phyloP scores from a whole-genome alignment of 1,140 invertebrate genomes.

The Megalopta genalis region DNA sequence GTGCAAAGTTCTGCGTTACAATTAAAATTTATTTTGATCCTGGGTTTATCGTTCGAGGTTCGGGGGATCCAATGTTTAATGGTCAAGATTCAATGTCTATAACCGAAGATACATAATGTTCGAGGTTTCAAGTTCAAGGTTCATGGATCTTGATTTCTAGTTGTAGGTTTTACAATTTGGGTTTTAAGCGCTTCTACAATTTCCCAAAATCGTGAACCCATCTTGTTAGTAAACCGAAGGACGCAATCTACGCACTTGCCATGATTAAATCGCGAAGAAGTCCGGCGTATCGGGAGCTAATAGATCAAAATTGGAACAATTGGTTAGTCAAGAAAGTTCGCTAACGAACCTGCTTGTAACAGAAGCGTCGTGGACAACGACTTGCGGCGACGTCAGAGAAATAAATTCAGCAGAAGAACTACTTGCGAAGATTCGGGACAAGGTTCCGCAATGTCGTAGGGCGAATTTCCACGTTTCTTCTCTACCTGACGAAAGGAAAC shows the following conservation, averaged over 20 bases:
- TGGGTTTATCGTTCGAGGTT: too few relatives aligned
- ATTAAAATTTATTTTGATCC: too few relatives aligned
- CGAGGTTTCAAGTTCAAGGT: too few relatives aligned
- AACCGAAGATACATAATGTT: too few relatives aligned
- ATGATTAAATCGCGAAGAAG: too few relatives aligned
- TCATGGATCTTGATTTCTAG: too few relatives aligned
- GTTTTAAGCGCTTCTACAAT: neutral
- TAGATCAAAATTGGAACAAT: slow-evolving; percentile 4
- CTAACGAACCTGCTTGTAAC: slow-evolving; percentile 51
- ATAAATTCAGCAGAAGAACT: slow-evolving; percentile 35
- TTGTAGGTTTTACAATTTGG: too few relatives aligned
- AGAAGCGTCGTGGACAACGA: slow-evolving; percentile 42
- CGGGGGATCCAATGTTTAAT: too few relatives aligned
- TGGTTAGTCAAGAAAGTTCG: slow-evolving; percentile 27
- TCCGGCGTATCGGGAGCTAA: neutral
- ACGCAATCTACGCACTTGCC: too few relatives aligned
- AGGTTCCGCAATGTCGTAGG: slow-evolving; percentile 25
- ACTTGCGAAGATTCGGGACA: slow-evolving; percentile 53
- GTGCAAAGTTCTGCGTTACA: too few relatives aligned
- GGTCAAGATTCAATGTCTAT: too few relatives aligned
- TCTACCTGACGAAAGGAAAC: slow-evolving; percentile 53
- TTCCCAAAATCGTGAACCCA: neutral
- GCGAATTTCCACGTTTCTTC: slow-evolving; percentile 45
- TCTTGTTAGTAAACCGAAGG: too few relatives aligned
- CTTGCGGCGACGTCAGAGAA: slow-evolving; percentile 7